phyloP scores from a whole-genome alignment of 2,888 invertebrate species.

The Ethmia dodecea region DNA sequence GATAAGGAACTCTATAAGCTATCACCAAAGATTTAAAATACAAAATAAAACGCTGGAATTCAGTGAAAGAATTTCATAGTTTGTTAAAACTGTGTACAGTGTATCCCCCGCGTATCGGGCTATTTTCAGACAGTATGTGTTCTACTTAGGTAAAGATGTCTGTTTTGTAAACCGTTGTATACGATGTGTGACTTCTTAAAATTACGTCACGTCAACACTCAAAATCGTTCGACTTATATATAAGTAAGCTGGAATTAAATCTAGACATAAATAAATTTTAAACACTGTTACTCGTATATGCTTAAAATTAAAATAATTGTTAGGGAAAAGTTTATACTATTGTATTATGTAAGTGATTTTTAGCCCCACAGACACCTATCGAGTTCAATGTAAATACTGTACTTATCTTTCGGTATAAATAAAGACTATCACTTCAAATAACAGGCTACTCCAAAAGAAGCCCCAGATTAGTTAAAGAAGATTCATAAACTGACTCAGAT shows the following conservation, averaged over 20 bases:
- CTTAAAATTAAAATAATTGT: constrained; percentile 66
- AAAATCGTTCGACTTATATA: constrained; percentile 53
- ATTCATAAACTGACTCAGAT: constrained; percentile 31
- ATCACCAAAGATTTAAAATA: constrained; percentile 40
- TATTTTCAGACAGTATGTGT: constrained; percentile 30
- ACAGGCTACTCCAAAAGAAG: constrained; percentile 15
- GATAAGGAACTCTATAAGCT: constrained; percentile 17
- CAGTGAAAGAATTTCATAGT: constrained; percentile 14
- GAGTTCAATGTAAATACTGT: constrained; percentile 53
- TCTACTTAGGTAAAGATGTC: constrained; percentile 14
- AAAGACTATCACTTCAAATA: constrained; percentile 24
- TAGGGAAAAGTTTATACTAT: constrained; percentile 70
- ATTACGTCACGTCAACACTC: constrained; percentile 57
- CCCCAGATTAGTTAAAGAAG: constrained; percentile 28
- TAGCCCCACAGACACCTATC: constrained; percentile 51
- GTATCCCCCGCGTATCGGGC: constrained; percentile 21
- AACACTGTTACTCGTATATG: constrained; percentile 73
- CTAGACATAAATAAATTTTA: constrained; percentile 69
- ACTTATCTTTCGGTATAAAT: constrained; percentile 47
- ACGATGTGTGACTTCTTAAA: constrained; percentile 68
- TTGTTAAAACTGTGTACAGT: constrained; percentile 27
- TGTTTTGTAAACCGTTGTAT: constrained; percentile 74
- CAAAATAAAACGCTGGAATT: constrained; percentile 9
- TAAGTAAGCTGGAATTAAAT: constrained; percentile 61
- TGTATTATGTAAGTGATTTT: constrained; percentile 58